phyloP scores from a whole-genome alignment of 2,888 invertebrate species.

The Meloe dianella region DNA sequence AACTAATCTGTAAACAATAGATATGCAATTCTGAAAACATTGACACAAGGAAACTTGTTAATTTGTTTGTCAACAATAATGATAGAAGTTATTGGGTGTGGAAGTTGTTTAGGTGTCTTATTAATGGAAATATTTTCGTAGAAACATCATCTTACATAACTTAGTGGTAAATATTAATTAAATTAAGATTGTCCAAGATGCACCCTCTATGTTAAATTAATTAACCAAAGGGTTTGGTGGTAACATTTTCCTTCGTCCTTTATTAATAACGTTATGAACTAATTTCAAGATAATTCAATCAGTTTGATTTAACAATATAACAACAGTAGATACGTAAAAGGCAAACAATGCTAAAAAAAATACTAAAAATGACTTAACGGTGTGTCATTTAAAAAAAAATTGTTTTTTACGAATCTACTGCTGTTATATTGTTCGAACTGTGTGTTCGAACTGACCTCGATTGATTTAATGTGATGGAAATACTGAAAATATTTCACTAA shows the following conservation, averaged over 20 bases:
- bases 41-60: neutral
- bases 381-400: too few relatives aligned
- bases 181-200: neutral
- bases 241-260: constrained; percentile 3
- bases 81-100: neutral
- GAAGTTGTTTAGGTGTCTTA: neutral
- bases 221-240: neutral
- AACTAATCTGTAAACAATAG: too few relatives aligned
- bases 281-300: neutral
- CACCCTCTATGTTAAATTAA: neutral
- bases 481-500: neutral
- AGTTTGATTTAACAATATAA: neutral
- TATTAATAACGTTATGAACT: neutral
- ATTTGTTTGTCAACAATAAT: constrained; percentile 1
- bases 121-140: constrained; percentile 1
- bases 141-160: constrained; percentile 9
- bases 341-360: too few relatives aligned
- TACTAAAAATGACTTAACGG: too few relatives aligned
- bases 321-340: too few relatives aligned
- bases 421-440: too few relatives aligned
- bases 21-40: neutral
- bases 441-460: too few relatives aligned
- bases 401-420: too few relatives aligned
- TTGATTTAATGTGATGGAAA: neutral
- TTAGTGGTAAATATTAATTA: constrained; percentile 13